Evolutionary conservation across 2,888 invertebrate genomes (phyloP), one percentile per base, ranked within the genome.

Genomic region (Saturnia pavonia): DNA sequence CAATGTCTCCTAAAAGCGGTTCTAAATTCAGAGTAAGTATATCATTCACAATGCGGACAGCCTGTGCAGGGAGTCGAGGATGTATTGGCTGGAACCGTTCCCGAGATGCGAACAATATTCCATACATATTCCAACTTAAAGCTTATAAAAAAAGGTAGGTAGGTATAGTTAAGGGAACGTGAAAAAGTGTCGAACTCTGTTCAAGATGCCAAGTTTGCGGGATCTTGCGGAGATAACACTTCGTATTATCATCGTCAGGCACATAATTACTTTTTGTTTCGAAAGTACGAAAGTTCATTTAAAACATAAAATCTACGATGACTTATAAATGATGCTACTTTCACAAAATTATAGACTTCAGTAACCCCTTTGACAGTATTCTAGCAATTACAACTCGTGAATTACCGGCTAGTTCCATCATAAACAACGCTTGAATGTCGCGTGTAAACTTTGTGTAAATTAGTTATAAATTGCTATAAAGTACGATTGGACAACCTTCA

Each of bases 391-490:
- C 12, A 40, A 25, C 34, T 65, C 11, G 16, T 40, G 11, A 65
- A 65, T 65, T 65, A 65, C 65, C 9, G 34, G 40, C n/a, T 65
- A 65, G 40, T 16, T 65, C 40, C 14, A 40, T 19, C 11, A n/a
- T 65, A 34, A 40, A 65, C n/a, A 65, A 40, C 40, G 40, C 19
- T n/a, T 19, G 40, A n/a, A 25, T 40, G n/a, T 65, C 65, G 65
- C 65, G 65, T 65, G 65, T 65, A 19, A 40, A 40, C 8, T 65
- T 65, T 40, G 65, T 65, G n/a, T 65, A 72, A 75, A 75, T 75
- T 75, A 70, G 69, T 67, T 68, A 70, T 70, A 69, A 77, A 75
- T 70, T 71, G 57, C 63, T 9, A 71, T 70, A 68, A 71, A 77
- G 73, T 75, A 71, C 72, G 71, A 69, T 70, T 69, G 2, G 14